Percentiles rank a stretch among this genome's conserved stretches.
Conservation (phyloP, 2,797 vertebrate species). For the Scolopax rusticola region DNA sequence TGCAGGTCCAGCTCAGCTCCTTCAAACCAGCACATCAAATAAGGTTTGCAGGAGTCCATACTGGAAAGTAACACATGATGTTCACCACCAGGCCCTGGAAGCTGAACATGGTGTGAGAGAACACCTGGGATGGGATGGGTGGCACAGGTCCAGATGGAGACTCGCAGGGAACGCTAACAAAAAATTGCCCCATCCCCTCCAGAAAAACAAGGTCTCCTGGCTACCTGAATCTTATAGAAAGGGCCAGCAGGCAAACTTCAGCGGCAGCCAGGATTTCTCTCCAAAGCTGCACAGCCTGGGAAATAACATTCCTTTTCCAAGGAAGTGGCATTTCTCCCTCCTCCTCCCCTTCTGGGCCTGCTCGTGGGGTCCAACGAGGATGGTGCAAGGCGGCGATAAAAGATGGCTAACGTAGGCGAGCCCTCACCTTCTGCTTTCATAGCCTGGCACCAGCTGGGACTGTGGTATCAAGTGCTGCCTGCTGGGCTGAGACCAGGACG, state of each 20-base stretch:
- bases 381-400: not conserved
- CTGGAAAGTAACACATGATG: not conserved
- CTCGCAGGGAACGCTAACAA: not conserved
- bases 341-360: not conserved
- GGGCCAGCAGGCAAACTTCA: not conserved
- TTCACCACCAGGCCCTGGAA: not conserved
- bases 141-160: not conserved
- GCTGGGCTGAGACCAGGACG: not conserved
- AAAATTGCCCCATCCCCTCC: not conserved
- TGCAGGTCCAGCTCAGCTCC: not conserved
- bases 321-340: not conserved
- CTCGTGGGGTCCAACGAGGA: fast-evolving
- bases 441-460: not conserved
- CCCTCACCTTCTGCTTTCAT: not conserved
- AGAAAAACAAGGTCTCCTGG: not conserved
- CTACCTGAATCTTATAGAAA: not conserved
- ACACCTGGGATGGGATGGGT: not conserved
- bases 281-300: not conserved
- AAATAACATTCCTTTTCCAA: not conserved
- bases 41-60: not conserved
- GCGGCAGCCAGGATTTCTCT: not conserved
- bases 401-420: fast-evolving
- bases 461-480: not conserved
- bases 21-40: fast-evolving
- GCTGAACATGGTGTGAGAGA: fast-evolving